These are phyloP conservation scores for Pseudomyrmex gracilis DNA, from an alignment of 1,140 invertebrate species.

Conservation along the genomic window DNA sequence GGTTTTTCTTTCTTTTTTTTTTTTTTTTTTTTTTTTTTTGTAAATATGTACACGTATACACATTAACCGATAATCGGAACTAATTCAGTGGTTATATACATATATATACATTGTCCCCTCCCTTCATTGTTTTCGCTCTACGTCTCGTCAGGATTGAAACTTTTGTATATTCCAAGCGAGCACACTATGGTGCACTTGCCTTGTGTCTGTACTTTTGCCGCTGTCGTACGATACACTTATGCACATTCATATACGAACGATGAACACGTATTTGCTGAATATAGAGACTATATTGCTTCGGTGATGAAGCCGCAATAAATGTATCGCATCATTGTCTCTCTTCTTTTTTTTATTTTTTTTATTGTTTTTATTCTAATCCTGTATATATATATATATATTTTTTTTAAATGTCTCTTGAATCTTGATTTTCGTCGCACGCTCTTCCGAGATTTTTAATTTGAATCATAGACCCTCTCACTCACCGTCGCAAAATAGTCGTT, in stretches of 20 bases:
- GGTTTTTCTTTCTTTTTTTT: slow-evolving; percentile 1
- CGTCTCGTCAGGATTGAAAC: slow-evolving; percentile 56
- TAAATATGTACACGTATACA: slow-evolving; percentile 47
- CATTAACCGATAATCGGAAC: slow-evolving; percentile 56
- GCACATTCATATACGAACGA: slow-evolving; percentile 59
- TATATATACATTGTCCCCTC: slow-evolving; percentile 40
- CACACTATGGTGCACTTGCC: slow-evolving; percentile 58
- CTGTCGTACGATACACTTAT: slow-evolving; percentile 59
- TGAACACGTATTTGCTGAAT: slow-evolving; percentile 41
- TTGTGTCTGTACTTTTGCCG: slow-evolving; percentile 69
- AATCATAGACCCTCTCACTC: slow-evolving; percentile 14
- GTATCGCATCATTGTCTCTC: neutral
- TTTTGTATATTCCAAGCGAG: slow-evolving; percentile 62
- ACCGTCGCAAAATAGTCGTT: slow-evolving; percentile 54
- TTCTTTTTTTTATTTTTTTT: no score
- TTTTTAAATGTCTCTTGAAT: neutral
- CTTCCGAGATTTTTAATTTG: neutral
- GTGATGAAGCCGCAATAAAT: slow-evolving; percentile 25
- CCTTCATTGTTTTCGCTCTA: slow-evolving; percentile 57
- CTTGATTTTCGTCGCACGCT: neutral
- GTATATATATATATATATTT: neutral
- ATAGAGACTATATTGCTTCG: slow-evolving; percentile 41
- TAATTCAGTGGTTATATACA: slow-evolving; percentile 60
- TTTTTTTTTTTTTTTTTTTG: slow-evolving; percentile 61
- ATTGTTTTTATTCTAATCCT: no score